Evolutionary conservation across 1,140 invertebrate genomes (phyloP).

Genomic region (Lepidurus packardi): DNA sequence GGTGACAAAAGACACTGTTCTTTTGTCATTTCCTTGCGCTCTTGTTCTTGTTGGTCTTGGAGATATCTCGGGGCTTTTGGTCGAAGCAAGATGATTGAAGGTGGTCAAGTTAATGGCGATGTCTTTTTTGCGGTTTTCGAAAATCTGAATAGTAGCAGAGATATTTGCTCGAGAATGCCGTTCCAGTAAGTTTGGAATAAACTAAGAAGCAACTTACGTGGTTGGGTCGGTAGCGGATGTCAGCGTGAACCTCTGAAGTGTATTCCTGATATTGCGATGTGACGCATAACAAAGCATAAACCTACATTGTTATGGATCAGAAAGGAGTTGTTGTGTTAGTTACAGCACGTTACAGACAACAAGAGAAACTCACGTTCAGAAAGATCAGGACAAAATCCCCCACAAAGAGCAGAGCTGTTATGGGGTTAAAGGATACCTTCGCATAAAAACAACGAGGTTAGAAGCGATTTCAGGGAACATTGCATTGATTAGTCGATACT

Average conservation of each 20-base stretch:
- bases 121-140: neutral
- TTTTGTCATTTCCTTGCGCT: neutral
- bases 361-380: neutral
- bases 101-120: neutral
- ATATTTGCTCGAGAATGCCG: neutral
- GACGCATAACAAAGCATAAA: neutral
- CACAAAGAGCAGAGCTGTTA: neutral
- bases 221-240: neutral
- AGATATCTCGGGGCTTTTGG: neutral
- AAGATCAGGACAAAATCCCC: neutral
- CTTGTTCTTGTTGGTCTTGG: neutral
- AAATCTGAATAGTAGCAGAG: neutral
- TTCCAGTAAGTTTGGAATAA: neutral
- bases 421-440: slow-evolving; percentile 1
- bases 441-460: neutral
- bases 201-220: neutral
- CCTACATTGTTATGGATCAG: neutral
- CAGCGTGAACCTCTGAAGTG: neutral
- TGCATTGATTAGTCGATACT: neutral
- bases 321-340: neutral
- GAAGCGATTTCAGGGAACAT: neutral
- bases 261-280: neutral
- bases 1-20: slow-evolving; percentile 11
- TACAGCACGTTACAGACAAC: neutral
- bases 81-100: neutral